Evolutionary conservation across 1,140 invertebrate genomes (phyloP).

Genomic region (Leptopilina boulardi): DNA sequence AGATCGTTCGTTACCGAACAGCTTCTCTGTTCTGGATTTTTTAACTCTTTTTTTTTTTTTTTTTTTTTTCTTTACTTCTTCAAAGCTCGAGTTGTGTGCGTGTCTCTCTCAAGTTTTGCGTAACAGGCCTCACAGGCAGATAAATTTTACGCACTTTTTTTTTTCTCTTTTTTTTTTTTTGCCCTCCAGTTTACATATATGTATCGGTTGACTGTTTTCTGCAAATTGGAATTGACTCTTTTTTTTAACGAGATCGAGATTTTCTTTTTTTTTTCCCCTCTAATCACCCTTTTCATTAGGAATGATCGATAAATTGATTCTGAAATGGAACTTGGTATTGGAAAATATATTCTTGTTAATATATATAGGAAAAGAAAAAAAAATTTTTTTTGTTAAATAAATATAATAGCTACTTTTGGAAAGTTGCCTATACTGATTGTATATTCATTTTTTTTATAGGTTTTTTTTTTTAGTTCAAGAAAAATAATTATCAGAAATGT

Average conservation of each 20-base stretch:
- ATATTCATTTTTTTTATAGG: too few species aligned
- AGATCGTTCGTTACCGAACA: conserved; percentile 24
- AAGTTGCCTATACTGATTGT: too few species aligned
- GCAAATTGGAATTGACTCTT: not conserved
- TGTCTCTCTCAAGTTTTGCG: conserved; percentile 12
- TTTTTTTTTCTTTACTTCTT: not conserved
- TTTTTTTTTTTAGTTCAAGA: too few species aligned
- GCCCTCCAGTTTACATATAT: not conserved
- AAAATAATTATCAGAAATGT: too few species aligned
- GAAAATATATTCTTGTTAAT: not conserved
- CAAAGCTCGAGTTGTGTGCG: not conserved
- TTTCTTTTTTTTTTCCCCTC: not conserved
- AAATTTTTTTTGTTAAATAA: not conserved
- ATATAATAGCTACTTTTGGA: not conserved
- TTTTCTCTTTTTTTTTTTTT: not conserved
- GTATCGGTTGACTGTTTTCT: not conserved
- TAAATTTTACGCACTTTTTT: conserved; percentile 8
- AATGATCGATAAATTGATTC: not conserved
- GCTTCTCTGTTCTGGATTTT: not conserved
- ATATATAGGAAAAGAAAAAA: not conserved
- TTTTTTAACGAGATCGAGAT: not conserved
- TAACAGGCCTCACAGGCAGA: conserved; percentile 10
- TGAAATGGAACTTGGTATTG: not conserved
- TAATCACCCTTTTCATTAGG: not conserved
- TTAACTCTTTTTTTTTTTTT: too few species aligned